Percentiles rank a stretch among this genome's conserved stretches.
Conservation (phyloP, 2,113 vertebrate species). For the Phasianus colchicus region DNA sequence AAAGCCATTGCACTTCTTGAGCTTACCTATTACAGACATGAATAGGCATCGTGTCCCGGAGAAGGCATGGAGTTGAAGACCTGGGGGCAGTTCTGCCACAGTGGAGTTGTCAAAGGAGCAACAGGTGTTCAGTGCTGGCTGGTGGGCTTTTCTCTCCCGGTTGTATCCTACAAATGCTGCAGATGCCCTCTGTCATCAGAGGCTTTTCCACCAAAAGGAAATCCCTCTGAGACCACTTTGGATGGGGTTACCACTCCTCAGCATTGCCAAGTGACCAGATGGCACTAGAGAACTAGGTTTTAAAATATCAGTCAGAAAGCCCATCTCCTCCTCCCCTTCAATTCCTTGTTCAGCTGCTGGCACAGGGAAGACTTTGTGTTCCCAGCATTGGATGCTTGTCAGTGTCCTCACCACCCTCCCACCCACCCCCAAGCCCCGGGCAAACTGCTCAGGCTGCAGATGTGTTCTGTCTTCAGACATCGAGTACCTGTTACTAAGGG, state of each 20-base stretch:
- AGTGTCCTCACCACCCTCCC: background rate
- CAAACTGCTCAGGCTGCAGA: constrained; percentile 4
- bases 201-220: background rate
- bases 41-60: background rate
- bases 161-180: background rate
- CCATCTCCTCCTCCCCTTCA: constrained; percentile 17
- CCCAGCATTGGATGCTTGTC: background rate
- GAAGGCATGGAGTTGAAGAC: background rate
- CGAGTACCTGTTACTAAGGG: background rate
- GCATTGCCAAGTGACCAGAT: constrained; percentile 58
- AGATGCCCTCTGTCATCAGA: background rate
- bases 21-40: background rate
- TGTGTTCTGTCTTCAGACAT: constrained; percentile 1
- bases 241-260: background rate
- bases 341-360: constrained; percentile 41
- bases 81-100: background rate
- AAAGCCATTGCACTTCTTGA: background rate
- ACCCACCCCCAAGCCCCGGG: background rate
- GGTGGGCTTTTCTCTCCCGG: background rate
- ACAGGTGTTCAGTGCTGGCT: rapidly evolving
- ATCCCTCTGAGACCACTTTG: constrained; percentile 20
- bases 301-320: constrained; percentile 41
- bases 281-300: constrained; percentile 46
- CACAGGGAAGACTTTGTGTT: background rate
- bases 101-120: background rate